phyloP scores from a whole-genome alignment of 2,113 vertebrate species.

The Reinhardtius hippoglossoides region DNA sequence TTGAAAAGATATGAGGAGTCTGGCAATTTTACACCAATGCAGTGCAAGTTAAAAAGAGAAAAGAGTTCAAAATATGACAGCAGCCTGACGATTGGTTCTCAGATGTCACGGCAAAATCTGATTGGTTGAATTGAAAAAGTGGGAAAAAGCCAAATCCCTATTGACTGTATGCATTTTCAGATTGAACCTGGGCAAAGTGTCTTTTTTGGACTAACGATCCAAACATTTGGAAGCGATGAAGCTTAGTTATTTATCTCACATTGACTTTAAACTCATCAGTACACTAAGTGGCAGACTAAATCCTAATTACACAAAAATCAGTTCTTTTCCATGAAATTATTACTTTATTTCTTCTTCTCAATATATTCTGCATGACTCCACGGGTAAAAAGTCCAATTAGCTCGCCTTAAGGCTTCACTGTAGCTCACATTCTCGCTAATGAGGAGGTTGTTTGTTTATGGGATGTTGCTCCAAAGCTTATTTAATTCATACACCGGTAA shows the following conservation, averaged over 20 bases:
- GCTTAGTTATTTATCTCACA: neutral
- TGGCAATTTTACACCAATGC: too few relatives aligned
- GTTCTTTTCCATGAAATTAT: slow-evolving; percentile 1
- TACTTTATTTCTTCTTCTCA: neutral
- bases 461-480: neutral
- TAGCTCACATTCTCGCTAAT: neutral
- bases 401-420: neutral
- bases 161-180: too few relatives aligned
- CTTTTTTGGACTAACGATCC: neutral
- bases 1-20: too few relatives aligned
- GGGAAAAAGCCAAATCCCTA: neutral
- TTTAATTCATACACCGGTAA: neutral
- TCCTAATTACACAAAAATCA: neutral
- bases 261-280: neutral
- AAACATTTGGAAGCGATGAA: neutral
- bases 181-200: neutral
- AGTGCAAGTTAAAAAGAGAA: too few relatives aligned
- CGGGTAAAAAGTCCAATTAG: neutral
- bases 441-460: neutral
- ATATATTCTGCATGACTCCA: neutral
- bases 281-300: neutral
- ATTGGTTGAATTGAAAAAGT: neutral
- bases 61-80: neutral
- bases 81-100: neutral
- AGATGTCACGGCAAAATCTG: neutral